These are phyloP conservation scores for Dinomys branickii DNA, from an alignment of 2,113 vertebrate species.

Conservation along the genomic window DNA sequence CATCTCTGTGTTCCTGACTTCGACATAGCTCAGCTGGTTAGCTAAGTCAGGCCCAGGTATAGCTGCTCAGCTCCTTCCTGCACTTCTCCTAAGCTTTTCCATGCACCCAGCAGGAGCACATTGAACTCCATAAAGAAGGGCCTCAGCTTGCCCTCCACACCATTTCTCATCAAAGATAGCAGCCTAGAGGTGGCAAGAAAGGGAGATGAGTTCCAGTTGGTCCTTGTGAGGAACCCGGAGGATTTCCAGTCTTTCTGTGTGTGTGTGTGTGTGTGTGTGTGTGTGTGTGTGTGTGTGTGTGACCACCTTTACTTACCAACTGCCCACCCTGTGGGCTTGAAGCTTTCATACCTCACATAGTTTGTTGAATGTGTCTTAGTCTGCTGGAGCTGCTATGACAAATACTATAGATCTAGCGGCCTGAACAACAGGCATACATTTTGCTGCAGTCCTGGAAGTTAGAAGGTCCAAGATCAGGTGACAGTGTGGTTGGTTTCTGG, in stretches of 20 bases:
- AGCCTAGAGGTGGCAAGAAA: neutral
- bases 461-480: neutral
- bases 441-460: neutral
- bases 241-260: neutral
- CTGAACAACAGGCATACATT: neutral
- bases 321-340: neutral
- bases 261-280: too few relatives aligned
- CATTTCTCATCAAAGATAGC: neutral
- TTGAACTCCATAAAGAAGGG: neutral
- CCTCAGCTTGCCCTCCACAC: neutral
- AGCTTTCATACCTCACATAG: neutral
- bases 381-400: neutral
- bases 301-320: neutral
- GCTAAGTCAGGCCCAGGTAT: rapidly evolving
- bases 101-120: neutral
- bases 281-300: too few relatives aligned
- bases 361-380: neutral
- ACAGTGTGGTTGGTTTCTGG: neutral
- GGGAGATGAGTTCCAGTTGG: too few relatives aligned
- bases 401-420: neutral
- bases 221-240: neutral
- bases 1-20: neutral
- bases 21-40: neutral
- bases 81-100: neutral
- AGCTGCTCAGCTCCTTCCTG: too few relatives aligned